Percentiles rank a stretch among this genome's conserved stretches.
phyloP scores from a whole-genome alignment of 2,797 vertebrate genomes.

The Alauda arvensis region DNA sequence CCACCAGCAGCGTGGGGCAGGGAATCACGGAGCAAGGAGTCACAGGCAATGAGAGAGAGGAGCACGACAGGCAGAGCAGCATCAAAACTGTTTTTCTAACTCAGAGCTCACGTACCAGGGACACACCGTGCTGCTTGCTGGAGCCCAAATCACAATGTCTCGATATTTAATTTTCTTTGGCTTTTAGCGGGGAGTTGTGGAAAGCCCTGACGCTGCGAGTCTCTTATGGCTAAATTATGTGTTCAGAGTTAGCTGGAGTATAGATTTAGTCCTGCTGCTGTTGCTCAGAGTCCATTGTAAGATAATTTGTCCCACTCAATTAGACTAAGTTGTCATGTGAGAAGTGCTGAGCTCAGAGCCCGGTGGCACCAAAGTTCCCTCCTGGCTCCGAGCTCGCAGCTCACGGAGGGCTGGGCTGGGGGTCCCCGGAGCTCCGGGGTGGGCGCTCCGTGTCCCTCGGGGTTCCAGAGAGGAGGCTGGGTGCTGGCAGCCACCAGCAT shows the following conservation, averaged over 20 bases:
- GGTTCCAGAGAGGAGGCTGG: not conserved
- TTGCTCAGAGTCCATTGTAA: slow-evolving; percentile 59
- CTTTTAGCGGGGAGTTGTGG: slow-evolving; percentile 19
- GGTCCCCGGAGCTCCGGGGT: not conserved
- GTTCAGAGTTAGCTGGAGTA: slow-evolving; percentile 44
- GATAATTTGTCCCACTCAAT: slow-evolving; percentile 68
- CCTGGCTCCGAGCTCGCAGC: not conserved
- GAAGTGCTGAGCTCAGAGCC: slow-evolving; percentile 46
- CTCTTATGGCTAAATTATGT: slow-evolving; percentile 52
- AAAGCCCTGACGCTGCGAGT: slow-evolving; percentile 13
- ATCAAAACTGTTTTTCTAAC: not conserved
- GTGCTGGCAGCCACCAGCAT: not conserved
- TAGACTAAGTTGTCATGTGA: slow-evolving; percentile 63
- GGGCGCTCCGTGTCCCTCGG: not conserved
- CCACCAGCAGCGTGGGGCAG: not conserved
- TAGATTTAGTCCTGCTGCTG: slow-evolving; percentile 56
- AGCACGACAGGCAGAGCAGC: not conserved
- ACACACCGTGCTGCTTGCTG: not conserved
- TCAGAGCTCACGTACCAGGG: not conserved
- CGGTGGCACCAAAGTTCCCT: not conserved
- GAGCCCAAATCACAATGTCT: not conserved
- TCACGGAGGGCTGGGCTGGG: not conserved
- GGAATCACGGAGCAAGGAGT: not conserved
- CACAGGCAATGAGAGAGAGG: not conserved
- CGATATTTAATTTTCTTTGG: not conserved